Evolutionary conservation across 2,113 vertebrate genomes (phyloP).

Genomic region (Mungos mungo): DNA sequence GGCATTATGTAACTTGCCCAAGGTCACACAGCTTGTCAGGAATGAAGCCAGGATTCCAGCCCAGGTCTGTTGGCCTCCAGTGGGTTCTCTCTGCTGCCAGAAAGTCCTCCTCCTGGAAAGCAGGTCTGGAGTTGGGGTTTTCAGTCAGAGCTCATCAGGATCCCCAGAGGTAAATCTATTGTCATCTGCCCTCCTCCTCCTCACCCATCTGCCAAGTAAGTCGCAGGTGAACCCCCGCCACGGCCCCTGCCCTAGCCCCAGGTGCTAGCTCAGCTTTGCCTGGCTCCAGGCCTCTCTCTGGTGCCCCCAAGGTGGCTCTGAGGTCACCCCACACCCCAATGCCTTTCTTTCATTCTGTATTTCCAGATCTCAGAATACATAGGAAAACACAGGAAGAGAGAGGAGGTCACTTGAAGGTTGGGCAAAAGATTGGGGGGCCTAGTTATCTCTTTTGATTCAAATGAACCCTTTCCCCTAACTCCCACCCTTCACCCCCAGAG

Average conservation of each 20-base stretch:
- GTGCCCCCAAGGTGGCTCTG: constrained; percentile 76
- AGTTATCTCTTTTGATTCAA: background rate
- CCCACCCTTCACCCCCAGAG: constrained; percentile 74
- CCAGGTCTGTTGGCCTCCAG: constrained; percentile 51
- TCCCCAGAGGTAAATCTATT: constrained; percentile 73
- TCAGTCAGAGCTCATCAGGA: constrained; percentile 58
- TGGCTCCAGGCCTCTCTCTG: constrained; percentile 55
- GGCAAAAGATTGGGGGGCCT: background rate
- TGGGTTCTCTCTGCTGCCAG: constrained; percentile 60
- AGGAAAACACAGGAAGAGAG: constrained; percentile 37
- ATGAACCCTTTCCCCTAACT: constrained; percentile 64
- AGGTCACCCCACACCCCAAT: constrained; percentile 46
- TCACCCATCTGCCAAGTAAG: constrained; percentile 77
- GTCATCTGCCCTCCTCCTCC: constrained; percentile 70
- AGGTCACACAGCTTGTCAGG: constrained; percentile 75
- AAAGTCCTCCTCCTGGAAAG: constrained; percentile 59
- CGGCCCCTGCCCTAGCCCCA: constrained; percentile 66
- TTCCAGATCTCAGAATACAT: background rate
- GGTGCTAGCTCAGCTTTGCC: constrained; percentile 57
- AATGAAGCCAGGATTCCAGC: constrained; percentile 64
- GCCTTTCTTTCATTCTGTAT: background rate
- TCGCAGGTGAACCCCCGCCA: constrained; percentile 66
- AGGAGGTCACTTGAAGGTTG: constrained; percentile 84
- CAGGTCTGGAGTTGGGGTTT: constrained; percentile 68
- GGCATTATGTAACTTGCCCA: constrained; percentile 68